Evolutionary conservation across 2,113 vertebrate genomes (phyloP).

Genomic region (Copsychus sechellarum): DNA sequence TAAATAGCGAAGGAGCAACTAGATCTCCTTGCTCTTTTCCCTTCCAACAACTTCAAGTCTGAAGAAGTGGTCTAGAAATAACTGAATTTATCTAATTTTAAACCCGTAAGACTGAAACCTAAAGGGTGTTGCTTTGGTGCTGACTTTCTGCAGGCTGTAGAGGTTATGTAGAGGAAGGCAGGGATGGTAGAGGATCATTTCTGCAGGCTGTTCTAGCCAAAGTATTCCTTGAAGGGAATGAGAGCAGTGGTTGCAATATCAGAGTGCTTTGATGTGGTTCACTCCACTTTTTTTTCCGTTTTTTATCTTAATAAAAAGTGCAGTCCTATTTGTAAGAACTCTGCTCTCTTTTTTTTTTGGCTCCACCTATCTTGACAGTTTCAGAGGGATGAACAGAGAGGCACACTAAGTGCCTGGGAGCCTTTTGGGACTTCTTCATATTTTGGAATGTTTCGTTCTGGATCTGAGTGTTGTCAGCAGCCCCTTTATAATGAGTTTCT

Average conservation of each 20-base stretch:
- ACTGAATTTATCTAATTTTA: not conserved
- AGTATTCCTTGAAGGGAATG: not conserved
- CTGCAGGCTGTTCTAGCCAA: not conserved
- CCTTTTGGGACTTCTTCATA: not conserved
- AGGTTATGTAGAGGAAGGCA: not conserved
- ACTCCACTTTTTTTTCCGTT: fast-evolving
- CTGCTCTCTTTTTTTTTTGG: not conserved
- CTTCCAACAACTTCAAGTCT: not conserved
- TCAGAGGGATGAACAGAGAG: not conserved
- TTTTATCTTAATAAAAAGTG: not conserved
- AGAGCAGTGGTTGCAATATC: not conserved
- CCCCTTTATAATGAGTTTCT: not conserved
- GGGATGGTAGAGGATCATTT: not conserved
- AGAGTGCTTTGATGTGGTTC: not conserved
- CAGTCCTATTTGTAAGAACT: not conserved
- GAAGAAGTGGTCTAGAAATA: not conserved
- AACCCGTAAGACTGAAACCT: not conserved
- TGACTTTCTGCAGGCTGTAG: not conserved
- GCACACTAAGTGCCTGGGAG: not conserved
- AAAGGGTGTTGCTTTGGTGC: not conserved
- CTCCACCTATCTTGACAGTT: not conserved
- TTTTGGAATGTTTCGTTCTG: not conserved
- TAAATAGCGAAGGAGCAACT: not conserved
- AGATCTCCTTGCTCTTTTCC: not conserved
- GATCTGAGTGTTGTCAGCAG: not conserved